phyloP scores from a whole-genome alignment of 2,888 invertebrate species.

The Mallateleia sp. region DNA sequence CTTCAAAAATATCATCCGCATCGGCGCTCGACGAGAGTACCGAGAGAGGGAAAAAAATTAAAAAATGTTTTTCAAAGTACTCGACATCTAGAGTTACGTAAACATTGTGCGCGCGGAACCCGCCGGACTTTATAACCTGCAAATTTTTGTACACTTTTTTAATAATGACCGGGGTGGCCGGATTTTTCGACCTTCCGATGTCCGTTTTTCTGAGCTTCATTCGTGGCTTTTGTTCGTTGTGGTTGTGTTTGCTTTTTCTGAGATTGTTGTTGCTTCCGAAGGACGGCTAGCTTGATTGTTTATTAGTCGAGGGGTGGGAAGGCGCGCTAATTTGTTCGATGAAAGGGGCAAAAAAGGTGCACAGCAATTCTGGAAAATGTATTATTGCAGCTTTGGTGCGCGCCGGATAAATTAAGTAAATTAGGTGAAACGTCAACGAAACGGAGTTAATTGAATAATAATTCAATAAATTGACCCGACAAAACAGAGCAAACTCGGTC shows the following conservation, averaged over 20 bases:
- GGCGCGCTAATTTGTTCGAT: too few species aligned
- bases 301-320: neutral
- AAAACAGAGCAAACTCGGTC: slow-evolving; percentile 19
- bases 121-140: slow-evolving; percentile 56
- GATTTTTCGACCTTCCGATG: neutral
- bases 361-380: neutral
- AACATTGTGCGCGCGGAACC: slow-evolving; percentile 54
- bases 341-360: neutral
- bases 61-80: slow-evolving; percentile 1
- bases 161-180: neutral
- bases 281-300: neutral
- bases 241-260: neutral
- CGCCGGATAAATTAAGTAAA: slow-evolving; percentile 44
- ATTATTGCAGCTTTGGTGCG: slow-evolving; percentile 3
- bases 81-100: slow-evolving; percentile 53
- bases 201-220: neutral
- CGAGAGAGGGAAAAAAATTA: neutral
- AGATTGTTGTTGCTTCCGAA: neutral
- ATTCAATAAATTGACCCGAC: slow-evolving; percentile 31
- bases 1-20: slow-evolving; percentile 67
- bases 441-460: slow-evolving; percentile 53
- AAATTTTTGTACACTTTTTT: slow-evolving; percentile 38
- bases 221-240: neutral
- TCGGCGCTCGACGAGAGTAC: slow-evolving; percentile 31
- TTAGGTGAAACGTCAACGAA: slow-evolving; percentile 45